Percentiles rank a stretch among this genome's conserved stretches.
These are phyloP conservation scores for Lucilia sericata DNA, from an alignment of 1,140 invertebrate species.

Conservation along the genomic window DNA sequence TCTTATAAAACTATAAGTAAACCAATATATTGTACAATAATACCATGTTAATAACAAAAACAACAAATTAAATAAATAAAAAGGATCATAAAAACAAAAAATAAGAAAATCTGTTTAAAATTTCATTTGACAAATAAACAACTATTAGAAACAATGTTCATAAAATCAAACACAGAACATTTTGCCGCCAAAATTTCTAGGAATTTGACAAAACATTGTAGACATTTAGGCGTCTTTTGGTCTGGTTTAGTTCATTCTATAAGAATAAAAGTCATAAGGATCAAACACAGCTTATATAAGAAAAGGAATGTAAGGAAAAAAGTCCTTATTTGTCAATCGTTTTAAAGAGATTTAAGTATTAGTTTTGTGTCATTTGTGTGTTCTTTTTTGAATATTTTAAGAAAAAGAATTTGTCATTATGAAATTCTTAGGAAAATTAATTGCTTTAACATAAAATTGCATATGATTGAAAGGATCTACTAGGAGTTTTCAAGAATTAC, in stretches of 20 bases:
- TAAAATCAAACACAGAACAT: not conserved
- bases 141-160: not conserved
- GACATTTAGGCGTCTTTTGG: not conserved
- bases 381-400: too few species aligned
- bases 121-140: conserved; percentile 19
- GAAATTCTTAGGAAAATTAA: too few species aligned
- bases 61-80: not conserved
- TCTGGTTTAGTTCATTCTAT: not conserved
- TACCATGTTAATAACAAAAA: not conserved
- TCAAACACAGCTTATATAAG: not conserved
- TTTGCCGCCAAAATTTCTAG: conserved; percentile 30
- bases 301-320: not conserved
- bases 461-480: not conserved
- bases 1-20: conserved; percentile 22
- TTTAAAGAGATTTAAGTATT: not conserved
- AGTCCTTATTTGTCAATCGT: not conserved
- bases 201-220: not conserved
- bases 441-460: not conserved
- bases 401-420: too few species aligned
- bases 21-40: too few species aligned
- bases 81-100: not conserved
- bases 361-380: not conserved
- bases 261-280: conserved; percentile 27
- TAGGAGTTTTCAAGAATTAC: too few species aligned
- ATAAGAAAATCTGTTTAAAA: not conserved